Conservation (phyloP, 2,888 invertebrate genomes). For the Thalpophila matura region DNA sequence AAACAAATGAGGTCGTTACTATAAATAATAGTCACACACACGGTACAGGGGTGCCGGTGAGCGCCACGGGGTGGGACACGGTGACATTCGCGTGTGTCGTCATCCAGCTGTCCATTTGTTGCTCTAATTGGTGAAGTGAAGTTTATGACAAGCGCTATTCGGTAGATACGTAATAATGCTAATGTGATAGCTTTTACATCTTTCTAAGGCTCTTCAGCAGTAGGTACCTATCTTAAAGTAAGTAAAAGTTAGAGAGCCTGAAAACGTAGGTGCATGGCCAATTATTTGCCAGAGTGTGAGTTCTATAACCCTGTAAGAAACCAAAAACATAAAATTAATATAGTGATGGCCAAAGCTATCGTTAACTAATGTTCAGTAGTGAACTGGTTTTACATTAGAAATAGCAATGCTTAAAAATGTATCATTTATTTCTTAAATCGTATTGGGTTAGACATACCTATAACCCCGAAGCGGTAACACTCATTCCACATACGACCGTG, state of each 20-base stretch:
- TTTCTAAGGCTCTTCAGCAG: background rate
- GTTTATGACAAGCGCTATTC: background rate
- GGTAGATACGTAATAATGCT: background rate
- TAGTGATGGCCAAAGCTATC: background rate
- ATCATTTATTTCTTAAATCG: background rate
- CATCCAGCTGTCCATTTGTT: background rate
- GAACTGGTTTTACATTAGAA: background rate
- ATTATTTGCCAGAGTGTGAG: background rate
- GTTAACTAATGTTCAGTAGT: too few relatives aligned
- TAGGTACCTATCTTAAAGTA: background rate
- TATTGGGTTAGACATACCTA: background rate
- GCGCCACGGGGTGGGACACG: slow-evolving; percentile 19
- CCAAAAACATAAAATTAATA: background rate
- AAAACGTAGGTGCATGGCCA: too few relatives aligned
- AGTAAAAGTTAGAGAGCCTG: background rate
- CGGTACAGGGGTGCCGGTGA: background rate
- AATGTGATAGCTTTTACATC: background rate
- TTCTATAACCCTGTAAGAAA: background rate
- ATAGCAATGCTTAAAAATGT: background rate
- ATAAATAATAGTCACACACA: slow-evolving; percentile 25
- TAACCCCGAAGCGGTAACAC: background rate
- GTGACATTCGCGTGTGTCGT: slow-evolving; percentile 26
- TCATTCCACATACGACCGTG: slow-evolving; percentile 9
- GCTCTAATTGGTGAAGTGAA: background rate
- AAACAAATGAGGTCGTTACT: slow-evolving; percentile 34